Conservation (phyloP, 2,113 vertebrate species). For the Rhinogobius similis region DNA sequence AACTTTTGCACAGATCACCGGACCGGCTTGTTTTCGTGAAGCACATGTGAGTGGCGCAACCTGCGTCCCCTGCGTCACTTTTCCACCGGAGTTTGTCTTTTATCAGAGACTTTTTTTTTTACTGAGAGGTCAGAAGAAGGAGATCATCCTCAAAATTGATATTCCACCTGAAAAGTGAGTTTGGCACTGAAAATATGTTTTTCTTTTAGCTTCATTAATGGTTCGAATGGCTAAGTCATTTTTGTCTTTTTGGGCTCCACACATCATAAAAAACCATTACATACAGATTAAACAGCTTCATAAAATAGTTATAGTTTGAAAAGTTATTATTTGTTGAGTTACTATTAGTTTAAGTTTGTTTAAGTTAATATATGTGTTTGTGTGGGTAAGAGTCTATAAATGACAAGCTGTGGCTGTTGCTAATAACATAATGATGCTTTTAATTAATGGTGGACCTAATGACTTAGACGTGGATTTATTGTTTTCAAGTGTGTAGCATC, state of each 20-base stretch:
- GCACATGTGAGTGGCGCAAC: constrained; percentile 44
- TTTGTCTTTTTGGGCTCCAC: not conserved
- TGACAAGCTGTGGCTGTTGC: not conserved
- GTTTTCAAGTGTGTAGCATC: not conserved
- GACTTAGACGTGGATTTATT: not conserved
- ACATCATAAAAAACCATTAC: too few species aligned
- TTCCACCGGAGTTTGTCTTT: constrained; percentile 35
- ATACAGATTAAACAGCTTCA: too few species aligned
- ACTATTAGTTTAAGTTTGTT: too few species aligned
- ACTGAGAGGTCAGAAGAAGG: constrained; percentile 26
- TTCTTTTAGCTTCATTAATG: not conserved
- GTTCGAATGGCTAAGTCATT: not conserved
- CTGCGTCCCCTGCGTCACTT: constrained; percentile 52
- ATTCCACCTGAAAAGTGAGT: constrained; percentile 49
- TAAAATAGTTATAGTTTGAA: too few species aligned
- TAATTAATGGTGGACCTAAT: constrained; percentile 4
- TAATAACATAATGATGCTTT: constrained; percentile 10
- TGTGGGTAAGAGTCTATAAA: constrained; percentile 6
- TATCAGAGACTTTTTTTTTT: not conserved
- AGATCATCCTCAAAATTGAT: constrained; percentile 24
- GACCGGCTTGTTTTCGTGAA: constrained; percentile 22
- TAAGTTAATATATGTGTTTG: not conserved
- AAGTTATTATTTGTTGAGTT: too few species aligned
- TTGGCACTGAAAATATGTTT: too few species aligned
- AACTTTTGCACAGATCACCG: constrained; percentile 58